Percentiles rank a stretch among this genome's conserved stretches.
phyloP scores from a whole-genome alignment of 2,888 invertebrate genomes.

The Ichneumoninae sp. region DNA sequence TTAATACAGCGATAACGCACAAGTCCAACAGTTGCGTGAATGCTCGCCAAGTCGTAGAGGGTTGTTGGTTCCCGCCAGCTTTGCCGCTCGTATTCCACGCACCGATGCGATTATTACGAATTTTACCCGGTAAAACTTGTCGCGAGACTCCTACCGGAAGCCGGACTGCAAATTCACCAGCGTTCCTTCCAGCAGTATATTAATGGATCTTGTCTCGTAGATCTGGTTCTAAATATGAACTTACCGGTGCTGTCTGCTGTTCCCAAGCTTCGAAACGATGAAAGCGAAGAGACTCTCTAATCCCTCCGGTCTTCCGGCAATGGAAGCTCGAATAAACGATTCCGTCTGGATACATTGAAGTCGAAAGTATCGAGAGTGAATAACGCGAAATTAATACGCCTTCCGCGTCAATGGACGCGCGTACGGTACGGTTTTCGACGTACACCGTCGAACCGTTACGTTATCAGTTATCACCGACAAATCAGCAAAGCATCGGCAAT shows the following conservation, averaged over 20 bases:
- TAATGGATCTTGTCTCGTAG: slow-evolving; percentile 71
- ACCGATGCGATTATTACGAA: slow-evolving; percentile 25
- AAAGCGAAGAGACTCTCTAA: slow-evolving; percentile 83
- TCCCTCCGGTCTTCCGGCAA: slow-evolving; percentile 65
- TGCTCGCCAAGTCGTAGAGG: slow-evolving; percentile 10
- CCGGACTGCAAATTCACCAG: slow-evolving; percentile 14
- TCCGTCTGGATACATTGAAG: slow-evolving; percentile 79
- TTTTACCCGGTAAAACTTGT: slow-evolving; percentile 11
- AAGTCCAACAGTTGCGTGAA: slow-evolving; percentile 32
- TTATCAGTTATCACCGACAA: not conserved
- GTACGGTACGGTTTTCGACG: slow-evolving; percentile 16
- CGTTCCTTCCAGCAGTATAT: not conserved
- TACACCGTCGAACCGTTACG: not conserved
- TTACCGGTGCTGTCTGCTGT: slow-evolving; percentile 16
- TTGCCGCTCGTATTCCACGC: slow-evolving; percentile 9
- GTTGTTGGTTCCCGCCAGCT: not conserved
- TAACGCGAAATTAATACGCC: slow-evolving; percentile 72
- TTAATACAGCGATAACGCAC: slow-evolving; percentile 52
- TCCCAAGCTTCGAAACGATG: slow-evolving; percentile 73
- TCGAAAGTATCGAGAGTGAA: slow-evolving; percentile 84
- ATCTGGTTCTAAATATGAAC: slow-evolving; percentile 77
- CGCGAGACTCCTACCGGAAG: slow-evolving; percentile 2
- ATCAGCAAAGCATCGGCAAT: not conserved
- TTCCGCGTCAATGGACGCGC: slow-evolving; percentile 53
- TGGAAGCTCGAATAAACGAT: slow-evolving; percentile 69